A percentile compares a stretch with the other conserved stretches of the same genome.
Conservation (phyloP, 2,888 invertebrate species). For the Helicoverpa assulta region DNA sequence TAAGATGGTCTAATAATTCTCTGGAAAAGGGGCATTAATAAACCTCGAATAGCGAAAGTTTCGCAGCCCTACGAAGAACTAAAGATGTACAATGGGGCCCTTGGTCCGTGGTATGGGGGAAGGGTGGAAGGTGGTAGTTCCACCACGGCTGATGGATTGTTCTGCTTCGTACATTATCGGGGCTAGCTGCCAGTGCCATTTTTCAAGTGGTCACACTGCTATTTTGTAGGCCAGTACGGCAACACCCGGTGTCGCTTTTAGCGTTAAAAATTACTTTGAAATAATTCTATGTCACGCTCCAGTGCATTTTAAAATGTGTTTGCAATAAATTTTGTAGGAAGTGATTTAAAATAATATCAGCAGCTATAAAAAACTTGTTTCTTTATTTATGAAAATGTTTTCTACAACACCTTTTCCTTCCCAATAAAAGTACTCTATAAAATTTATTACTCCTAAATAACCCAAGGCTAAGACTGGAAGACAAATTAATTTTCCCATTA, state of each 20-base stretch:
- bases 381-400: background rate
- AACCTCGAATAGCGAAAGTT: conserved; percentile 40
- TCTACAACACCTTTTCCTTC: background rate
- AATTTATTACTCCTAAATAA: background rate
- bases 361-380: background rate
- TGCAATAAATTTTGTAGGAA: background rate
- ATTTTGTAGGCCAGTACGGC: conserved; percentile 71
- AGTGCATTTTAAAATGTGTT: conserved; percentile 14
- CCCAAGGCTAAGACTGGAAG: background rate
- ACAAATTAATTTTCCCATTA: background rate
- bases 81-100: conserved; percentile 63
- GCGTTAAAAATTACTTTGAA: conserved; percentile 42
- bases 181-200: conserved; percentile 75
- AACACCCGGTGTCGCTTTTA: conserved; percentile 61
- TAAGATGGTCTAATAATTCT: conserved; percentile 6
- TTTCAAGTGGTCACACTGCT: conserved; percentile 77
- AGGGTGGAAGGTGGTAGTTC: conserved; percentile 59
- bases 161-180: conserved; percentile 81
- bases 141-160: conserved; percentile 76
- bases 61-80: conserved; percentile 45
- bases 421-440: background rate
- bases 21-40: conserved; percentile 15
- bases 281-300: conserved; percentile 9
- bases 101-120: conserved; percentile 56
- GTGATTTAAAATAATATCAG: background rate